Evolutionary conservation across 1,140 invertebrate genomes (phyloP).

Genomic region (Euglossa dilemma): DNA sequence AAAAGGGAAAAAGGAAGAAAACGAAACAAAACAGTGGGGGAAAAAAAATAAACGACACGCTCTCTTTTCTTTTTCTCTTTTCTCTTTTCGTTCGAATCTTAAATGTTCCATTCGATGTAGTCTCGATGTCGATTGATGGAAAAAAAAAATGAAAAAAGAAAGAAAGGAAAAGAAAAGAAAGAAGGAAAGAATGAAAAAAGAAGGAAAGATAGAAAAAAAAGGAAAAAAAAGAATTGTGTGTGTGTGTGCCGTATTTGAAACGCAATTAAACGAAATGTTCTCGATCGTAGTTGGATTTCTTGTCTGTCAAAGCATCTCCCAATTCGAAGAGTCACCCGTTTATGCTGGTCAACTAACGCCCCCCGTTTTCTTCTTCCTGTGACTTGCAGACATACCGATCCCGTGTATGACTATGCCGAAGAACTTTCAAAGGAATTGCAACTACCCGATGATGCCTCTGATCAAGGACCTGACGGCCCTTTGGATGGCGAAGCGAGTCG

Average conservation of each 20-base stretch:
- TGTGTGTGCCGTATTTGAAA: constrained; percentile 1
- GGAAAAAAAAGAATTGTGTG: not conserved
- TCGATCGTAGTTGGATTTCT: constrained; percentile 21
- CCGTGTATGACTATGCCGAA: constrained; percentile 60
- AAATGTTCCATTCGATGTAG: not conserved
- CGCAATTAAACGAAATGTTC: constrained; percentile 12
- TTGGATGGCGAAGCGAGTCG: constrained; percentile 74
- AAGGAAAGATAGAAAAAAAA: no score
- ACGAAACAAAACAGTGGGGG: no score
- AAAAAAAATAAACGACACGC: not conserved
- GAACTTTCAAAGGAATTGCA: constrained; percentile 53
- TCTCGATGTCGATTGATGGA: not conserved
- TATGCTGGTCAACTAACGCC: constrained; percentile 49
- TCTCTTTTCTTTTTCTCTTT: no score
- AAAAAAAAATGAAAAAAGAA: no score
- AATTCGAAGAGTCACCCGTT: constrained; percentile 9
- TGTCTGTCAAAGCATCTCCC: not conserved
- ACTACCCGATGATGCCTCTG: constrained; percentile 68
- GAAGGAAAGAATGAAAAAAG: no score
- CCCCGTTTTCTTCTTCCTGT: constrained; percentile 59
- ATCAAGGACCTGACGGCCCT: constrained; percentile 73
- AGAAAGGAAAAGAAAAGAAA: no score
- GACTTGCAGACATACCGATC: constrained; percentile 55
- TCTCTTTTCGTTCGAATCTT: not conserved
- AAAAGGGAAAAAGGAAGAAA: not conserved